phyloP scores from a whole-genome alignment of 2,888 invertebrate species.

The Zaprionus bogoriensis region DNA sequence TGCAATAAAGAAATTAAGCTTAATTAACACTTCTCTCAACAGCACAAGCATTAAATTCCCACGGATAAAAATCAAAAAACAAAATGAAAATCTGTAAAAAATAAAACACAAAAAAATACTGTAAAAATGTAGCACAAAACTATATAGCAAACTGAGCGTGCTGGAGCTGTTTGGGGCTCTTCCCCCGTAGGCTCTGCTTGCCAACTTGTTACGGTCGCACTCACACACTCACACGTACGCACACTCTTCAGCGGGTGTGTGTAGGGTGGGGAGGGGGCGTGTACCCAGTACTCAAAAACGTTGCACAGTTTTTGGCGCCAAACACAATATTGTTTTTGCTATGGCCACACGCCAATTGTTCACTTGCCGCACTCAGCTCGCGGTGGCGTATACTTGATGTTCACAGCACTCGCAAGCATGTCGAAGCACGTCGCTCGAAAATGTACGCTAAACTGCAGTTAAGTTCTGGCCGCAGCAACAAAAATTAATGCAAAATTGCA shows the following conservation, averaged over 20 bases:
- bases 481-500: constrained; percentile 76
- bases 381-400: constrained; percentile 49
- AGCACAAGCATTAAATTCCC: no score
- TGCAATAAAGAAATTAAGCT: no score
- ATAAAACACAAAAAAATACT: no score
- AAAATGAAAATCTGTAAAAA: no score
- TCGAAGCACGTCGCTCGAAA: constrained; percentile 57
- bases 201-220: constrained; percentile 64
- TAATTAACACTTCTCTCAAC: no score
- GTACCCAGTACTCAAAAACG: constrained; percentile 15
- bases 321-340: constrained; percentile 43
- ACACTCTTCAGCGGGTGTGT: neutral
- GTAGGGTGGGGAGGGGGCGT: neutral
- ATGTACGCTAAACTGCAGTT: constrained; percentile 72
- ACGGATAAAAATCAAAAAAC: no score
- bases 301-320: constrained; percentile 65
- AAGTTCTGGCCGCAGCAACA: constrained; percentile 65
- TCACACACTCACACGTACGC: constrained; percentile 14
- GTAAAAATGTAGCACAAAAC: no score
- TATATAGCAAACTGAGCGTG: no score
- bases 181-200: no score
- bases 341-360: constrained; percentile 27
- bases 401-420: constrained; percentile 51
- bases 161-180: no score
- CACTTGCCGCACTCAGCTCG: constrained; percentile 15